phyloP scores from a whole-genome alignment of 2,113 vertebrate genomes.

The Dendrocopos noguchii region DNA sequence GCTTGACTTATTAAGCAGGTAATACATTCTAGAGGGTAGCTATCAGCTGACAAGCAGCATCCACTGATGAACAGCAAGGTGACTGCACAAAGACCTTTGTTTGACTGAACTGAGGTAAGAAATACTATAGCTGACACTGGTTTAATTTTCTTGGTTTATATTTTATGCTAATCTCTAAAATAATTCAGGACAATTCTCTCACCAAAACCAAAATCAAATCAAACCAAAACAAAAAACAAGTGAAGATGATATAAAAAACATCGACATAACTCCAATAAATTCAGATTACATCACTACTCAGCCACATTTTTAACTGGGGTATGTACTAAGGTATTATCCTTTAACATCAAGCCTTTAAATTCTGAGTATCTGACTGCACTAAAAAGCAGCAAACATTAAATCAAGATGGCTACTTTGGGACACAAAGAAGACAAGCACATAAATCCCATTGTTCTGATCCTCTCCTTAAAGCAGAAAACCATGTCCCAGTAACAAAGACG shows the following conservation, averaged over 20 bases:
- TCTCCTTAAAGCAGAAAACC: background rate
- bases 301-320: background rate
- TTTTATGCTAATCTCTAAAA: background rate
- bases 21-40: background rate
- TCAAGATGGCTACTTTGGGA: background rate
- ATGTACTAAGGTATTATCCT: background rate
- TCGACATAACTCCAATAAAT: background rate
- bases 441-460: background rate
- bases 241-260: background rate
- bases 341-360: background rate
- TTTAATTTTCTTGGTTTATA: background rate
- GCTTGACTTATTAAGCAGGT: background rate
- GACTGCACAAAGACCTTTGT: background rate
- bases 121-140: background rate
- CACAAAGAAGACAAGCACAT: background rate
- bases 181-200: background rate
- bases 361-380: background rate
- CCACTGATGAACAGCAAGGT: background rate
- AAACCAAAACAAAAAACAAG: background rate
- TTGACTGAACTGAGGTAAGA: background rate
- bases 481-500: background rate
- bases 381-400: background rate
- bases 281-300: background rate
- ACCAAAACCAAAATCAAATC: background rate
- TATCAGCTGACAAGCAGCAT: slow-evolving; percentile 3